A percentile compares a stretch with the other conserved stretches of the same genome.
Evolutionary conservation across 1,140 invertebrate species (phyloP).

Genomic region (Trichoplusia ni): DNA sequence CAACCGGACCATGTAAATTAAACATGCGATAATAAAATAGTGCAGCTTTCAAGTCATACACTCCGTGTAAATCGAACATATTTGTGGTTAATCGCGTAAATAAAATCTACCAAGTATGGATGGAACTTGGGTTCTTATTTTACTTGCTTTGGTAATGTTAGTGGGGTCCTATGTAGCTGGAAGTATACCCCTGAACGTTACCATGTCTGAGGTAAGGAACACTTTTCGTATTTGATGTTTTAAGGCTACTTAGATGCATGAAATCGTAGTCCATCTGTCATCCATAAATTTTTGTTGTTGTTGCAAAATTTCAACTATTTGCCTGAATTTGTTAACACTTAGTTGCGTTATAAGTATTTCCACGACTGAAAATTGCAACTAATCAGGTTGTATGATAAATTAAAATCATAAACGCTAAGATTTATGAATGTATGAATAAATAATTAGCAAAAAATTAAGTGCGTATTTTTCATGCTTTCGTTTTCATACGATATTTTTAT

Average conservation of each 20-base stretch:
- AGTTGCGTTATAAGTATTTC: too few species aligned
- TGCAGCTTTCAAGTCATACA: background rate
- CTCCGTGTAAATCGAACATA: conserved; percentile 17
- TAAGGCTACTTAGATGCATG: background rate
- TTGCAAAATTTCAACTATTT: too few species aligned
- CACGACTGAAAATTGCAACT: too few species aligned
- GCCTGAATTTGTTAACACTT: too few species aligned
- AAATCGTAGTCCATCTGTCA: background rate
- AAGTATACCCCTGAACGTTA: conserved; percentile 95
- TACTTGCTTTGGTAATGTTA: conserved; percentile 95
- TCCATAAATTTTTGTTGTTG: too few species aligned
- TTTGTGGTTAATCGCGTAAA: background rate
- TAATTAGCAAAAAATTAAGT: too few species aligned
- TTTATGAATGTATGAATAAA: too few species aligned
- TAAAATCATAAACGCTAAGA: too few species aligned
- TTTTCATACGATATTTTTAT: too few species aligned
- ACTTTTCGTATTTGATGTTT: background rate
- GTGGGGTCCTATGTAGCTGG: conserved; percentile 97
- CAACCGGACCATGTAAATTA: conserved; percentile 31
- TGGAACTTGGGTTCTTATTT: conserved; percentile 89
- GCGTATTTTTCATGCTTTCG: too few species aligned
- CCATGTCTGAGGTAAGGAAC: conserved; percentile 93
- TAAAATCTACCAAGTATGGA: conserved; percentile 85
- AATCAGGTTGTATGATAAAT: too few species aligned
- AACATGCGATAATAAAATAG: conserved; percentile 22